These are phyloP conservation scores for Ascidia mentula DNA, from an alignment of 23 tunicate species.

Conservation along the genomic window DNA sequence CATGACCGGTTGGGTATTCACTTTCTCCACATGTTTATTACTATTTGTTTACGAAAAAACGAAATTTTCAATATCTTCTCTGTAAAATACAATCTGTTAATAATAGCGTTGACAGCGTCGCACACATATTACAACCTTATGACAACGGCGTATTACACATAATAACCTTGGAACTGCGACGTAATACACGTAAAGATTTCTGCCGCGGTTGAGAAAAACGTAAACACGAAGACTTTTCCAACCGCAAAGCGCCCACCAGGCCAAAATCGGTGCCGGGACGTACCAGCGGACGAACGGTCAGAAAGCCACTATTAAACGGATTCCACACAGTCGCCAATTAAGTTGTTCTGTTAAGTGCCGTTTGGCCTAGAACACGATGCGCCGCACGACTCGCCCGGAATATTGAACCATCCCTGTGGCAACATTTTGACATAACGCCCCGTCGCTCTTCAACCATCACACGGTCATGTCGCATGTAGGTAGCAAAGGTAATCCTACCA, in stretches of 20 bases:
- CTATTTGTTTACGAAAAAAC: too few species aligned
- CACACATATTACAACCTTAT: too few species aligned
- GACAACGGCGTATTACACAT: too few species aligned
- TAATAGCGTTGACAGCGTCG: too few species aligned
- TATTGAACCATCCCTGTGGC: not conserved
- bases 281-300: not conserved
- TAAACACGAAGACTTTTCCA: not conserved
- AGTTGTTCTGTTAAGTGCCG: slow-evolving; percentile 3
- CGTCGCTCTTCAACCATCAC: not conserved
- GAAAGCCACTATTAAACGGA: not conserved
- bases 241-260: not conserved
- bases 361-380: slow-evolving; percentile 2
- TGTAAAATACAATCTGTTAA: too few species aligned
- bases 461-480: not conserved
- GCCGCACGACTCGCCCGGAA: not conserved
- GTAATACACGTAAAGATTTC: not conserved
- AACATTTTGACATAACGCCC: slow-evolving; percentile 8
- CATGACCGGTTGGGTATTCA: not conserved
- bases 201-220: not conserved
- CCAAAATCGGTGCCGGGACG: not conserved
- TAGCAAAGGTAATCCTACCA: too few species aligned
- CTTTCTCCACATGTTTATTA: not conserved
- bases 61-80: too few species aligned
- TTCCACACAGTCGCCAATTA: not conserved
- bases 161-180: too few species aligned